Evolutionary conservation across 2,888 invertebrate genomes (phyloP), one percentile per base, ranked within the genome.

Genomic region (Oscheius onirici): DNA sequence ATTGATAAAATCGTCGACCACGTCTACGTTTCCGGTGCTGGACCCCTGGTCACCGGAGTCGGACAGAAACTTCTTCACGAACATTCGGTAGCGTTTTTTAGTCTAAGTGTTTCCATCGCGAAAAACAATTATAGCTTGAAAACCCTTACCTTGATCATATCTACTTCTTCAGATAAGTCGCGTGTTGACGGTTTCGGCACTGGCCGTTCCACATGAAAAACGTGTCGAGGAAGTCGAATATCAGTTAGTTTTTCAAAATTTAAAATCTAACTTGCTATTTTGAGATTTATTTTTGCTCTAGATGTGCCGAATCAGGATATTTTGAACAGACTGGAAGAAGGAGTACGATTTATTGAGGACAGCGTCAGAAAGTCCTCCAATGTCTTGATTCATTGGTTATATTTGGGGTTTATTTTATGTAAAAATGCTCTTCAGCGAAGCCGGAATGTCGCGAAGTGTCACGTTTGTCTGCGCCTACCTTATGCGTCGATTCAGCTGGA

Each of bases 331-430:
- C 60, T 85, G 2, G 78, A 81, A 44, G 66, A 68, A 20, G 74
- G 75, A 5, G 51, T 85, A 1, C 46, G 41, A 10, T 79, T 58
- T 54, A 79, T 83, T 34, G 73, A 76, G n/a, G 60, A 69, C n/a
- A 74, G 77, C 2, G 69, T 81, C 24, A 63, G 68, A 34, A 66
- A 68, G 15, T 78, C 79, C 6, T 72, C 69, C 17, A 77, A 76
- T 44, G 69, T 84, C n/a, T 69, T 84, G 2, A 79, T 83, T 10
- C 83, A 84, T 71, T 84, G 83, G 83, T 72, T 79, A 80, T 83
- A 61, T 60, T 49, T 51, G 1, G 8, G 3, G 34, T 54, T 43
- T n/a, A 52, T 34, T 20, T 22, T 26, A 13, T 2, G 2, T 24
- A 61, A 3, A 5, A 11, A 26, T 13, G 8, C 11, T 13, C 66